Conservation (phyloP, 2,797 vertebrate genomes). For the Hafferia zeledoni region DNA sequence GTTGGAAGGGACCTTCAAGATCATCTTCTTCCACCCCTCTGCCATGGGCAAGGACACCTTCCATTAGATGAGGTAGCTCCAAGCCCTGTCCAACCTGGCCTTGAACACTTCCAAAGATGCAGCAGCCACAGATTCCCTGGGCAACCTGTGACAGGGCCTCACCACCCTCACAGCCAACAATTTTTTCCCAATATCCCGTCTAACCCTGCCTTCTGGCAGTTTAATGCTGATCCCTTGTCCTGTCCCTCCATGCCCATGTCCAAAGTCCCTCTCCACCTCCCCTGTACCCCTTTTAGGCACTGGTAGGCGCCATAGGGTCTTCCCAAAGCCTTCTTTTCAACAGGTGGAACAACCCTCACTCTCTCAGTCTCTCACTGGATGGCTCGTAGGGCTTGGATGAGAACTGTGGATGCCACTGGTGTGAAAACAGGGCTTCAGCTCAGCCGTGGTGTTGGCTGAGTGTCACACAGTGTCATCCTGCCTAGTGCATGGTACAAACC, state of each 20-base stretch:
- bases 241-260: not conserved
- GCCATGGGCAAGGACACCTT: not conserved
- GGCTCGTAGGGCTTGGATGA: not conserved
- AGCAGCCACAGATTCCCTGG: not conserved
- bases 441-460: rapidly evolving
- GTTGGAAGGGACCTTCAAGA: not conserved
- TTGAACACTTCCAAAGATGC: not conserved
- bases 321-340: not conserved
- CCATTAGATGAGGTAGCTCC: not conserved
- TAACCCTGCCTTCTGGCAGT: not conserved
- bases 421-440: not conserved
- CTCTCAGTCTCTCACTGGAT: not conserved
- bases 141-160: not conserved
- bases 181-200: not conserved
- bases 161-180: rapidly evolving
- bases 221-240: not conserved
- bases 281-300: not conserved
- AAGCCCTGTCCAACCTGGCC: rapidly evolving
- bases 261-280: not conserved
- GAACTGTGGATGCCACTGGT: not conserved
- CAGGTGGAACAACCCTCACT: not conserved
- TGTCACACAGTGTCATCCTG: not conserved
- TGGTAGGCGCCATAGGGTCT: not conserved
- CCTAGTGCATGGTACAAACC: rapidly evolving
- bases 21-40: not conserved